These are phyloP conservation scores for Trachelus troglodyta DNA, from an alignment of 2,888 invertebrate species.

Conservation along the genomic window DNA sequence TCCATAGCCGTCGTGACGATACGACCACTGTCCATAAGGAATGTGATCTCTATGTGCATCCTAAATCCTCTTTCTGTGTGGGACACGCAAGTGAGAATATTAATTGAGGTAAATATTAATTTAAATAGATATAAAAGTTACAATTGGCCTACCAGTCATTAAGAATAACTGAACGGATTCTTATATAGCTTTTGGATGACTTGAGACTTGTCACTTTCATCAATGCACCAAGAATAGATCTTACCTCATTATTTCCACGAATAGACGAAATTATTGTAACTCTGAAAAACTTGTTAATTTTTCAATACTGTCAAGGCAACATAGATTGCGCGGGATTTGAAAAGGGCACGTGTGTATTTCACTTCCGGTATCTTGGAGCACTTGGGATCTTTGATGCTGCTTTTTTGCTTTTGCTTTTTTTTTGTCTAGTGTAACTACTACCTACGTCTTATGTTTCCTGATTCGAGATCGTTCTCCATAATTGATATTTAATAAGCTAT, in stretches of 20 bases:
- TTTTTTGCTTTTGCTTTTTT: background rate
- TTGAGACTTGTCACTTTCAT: background rate
- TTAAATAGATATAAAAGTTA: background rate
- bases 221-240: background rate
- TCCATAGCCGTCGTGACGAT: conserved; percentile 47
- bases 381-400: background rate
- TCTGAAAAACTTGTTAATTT: background rate
- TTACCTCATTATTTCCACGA: background rate
- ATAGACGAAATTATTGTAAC: background rate
- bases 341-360: background rate
- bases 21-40: conserved; percentile 47
- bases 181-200: background rate
- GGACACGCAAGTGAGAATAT: conserved; percentile 35
- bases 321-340: background rate
- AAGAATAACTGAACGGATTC: background rate
- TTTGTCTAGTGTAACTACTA: too few species aligned
- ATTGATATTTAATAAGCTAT: background rate
- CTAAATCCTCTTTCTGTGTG: conserved; percentile 39
- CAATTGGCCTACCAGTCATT: background rate
- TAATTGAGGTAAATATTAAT: conserved; percentile 26
- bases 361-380: background rate
- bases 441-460: background rate
- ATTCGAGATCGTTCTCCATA: background rate
- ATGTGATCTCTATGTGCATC: conserved; percentile 55
- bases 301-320: background rate